Conservation (phyloP, 2,113 vertebrate genomes). For the Ceratotherium simum region DNA sequence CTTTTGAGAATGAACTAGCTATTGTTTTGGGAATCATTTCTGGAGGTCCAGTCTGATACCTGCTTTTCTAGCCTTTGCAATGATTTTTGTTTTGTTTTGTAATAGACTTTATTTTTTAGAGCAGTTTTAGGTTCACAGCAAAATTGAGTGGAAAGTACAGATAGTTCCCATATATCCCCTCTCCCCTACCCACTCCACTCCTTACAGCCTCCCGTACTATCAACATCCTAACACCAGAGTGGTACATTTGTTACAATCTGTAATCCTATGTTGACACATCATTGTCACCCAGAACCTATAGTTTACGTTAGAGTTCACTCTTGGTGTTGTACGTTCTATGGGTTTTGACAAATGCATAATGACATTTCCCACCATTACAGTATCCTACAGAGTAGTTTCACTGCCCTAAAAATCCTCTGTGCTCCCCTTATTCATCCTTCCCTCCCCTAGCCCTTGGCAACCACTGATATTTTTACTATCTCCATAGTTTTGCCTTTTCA, state of each 20-base stretch:
- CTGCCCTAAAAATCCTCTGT: not conserved
- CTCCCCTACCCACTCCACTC: not conserved
- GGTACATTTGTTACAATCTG: not conserved
- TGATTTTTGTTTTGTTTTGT: not conserved
- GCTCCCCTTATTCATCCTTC: not conserved
- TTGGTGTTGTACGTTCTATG: not conserved
- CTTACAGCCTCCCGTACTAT: not conserved
- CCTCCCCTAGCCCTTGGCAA: not conserved
- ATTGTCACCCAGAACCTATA: not conserved
- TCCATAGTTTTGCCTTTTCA: not conserved
- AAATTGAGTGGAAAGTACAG: not conserved
- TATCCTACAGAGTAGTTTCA: not conserved
- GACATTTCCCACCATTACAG: not conserved
- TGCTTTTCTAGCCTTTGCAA: not conserved
- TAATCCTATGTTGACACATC: not conserved
- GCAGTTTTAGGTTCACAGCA: not conserved
- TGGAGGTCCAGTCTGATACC: not conserved
- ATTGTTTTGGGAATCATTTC: not conserved
- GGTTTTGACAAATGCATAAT: not conserved
- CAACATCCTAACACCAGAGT: not conserved
- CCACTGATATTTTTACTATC: not conserved
- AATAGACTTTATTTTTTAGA: not conserved
- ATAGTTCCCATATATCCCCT: not conserved
- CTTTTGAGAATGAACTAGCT: not conserved
- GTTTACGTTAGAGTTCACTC: not conserved